A percentile compares a stretch with the other conserved stretches of the same genome.
Evolutionary conservation across 37 sponge, comb jelly and placozoan genomes (phyloP).

Genomic region (Tethya wilhelma): DNA sequence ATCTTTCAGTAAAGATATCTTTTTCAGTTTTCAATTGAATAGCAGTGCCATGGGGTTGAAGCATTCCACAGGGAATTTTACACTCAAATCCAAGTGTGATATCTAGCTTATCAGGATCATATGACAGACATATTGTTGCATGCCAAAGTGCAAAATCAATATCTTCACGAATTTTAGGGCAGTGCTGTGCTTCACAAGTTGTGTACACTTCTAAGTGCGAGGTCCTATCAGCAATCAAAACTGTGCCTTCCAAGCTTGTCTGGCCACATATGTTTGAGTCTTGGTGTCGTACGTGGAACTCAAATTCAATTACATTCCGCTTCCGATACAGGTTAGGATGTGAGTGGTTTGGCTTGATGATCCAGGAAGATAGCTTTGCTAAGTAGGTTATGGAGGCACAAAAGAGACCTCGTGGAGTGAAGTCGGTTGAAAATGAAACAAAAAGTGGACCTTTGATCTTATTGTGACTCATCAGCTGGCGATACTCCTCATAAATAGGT

Average conservation of each 20-base stretch:
- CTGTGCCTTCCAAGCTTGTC: background rate
- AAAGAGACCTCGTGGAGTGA: conserved; percentile 1
- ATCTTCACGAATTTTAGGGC: background rate
- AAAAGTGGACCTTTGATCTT: background rate
- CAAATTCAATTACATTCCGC: conserved; percentile 8
- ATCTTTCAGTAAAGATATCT: no score
- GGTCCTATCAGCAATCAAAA: background rate
- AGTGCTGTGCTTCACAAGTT: background rate
- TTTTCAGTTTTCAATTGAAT: background rate
- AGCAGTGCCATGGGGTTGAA: background rate
- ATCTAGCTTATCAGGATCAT: background rate
- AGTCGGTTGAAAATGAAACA: background rate
- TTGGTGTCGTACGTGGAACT: background rate
- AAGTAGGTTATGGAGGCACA: background rate
- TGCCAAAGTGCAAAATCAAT: background rate
- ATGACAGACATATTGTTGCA: conserved; percentile 3
- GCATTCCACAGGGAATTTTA: background rate
- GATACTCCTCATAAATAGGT: background rate
- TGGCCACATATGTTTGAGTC: background rate
- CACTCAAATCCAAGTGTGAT: background rate
- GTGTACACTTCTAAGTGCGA: background rate
- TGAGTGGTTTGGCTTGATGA: background rate
- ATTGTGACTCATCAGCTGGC: background rate
- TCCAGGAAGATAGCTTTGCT: background rate
- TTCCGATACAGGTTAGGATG: background rate